phyloP scores from a whole-genome alignment of 2,113 vertebrate genomes.

The Epinephelus cyanopodus region DNA sequence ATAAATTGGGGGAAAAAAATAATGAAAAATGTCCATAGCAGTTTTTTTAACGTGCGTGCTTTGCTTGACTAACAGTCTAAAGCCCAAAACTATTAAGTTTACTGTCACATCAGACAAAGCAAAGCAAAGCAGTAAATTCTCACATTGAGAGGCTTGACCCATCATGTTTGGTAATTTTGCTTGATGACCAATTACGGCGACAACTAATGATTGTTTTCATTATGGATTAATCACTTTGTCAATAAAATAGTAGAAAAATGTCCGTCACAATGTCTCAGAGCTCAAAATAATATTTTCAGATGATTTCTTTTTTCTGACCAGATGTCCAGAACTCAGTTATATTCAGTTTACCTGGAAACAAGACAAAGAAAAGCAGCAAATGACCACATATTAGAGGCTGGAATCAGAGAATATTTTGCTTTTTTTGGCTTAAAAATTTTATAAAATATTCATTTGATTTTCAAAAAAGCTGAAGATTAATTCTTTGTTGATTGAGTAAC shows the following conservation, averaged over 20 bases:
- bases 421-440: not conserved
- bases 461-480: not conserved
- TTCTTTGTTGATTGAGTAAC: not conserved
- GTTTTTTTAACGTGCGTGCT: no score
- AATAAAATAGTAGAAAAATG: not conserved
- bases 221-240: not conserved
- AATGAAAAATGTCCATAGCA: no score
- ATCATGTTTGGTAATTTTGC: not conserved
- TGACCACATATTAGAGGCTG: not conserved
- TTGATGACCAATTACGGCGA: not conserved
- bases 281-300: not conserved
- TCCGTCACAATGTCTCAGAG: not conserved
- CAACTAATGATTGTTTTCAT: not conserved
- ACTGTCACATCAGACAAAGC: not conserved
- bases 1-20: no score
- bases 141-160: not conserved
- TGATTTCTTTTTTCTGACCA: not conserved
- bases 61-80: not conserved
- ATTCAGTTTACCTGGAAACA: not conserved
- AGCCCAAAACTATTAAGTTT: not conserved
- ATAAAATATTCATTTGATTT: not conserved
- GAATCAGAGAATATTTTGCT: not conserved
- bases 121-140: not conserved
- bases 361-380: not conserved
- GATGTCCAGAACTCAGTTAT: not conserved